Evolutionary conservation across 2,888 invertebrate genomes (phyloP), one percentile per base, ranked within the genome.

Genomic region (Andrena camellia): DNA sequence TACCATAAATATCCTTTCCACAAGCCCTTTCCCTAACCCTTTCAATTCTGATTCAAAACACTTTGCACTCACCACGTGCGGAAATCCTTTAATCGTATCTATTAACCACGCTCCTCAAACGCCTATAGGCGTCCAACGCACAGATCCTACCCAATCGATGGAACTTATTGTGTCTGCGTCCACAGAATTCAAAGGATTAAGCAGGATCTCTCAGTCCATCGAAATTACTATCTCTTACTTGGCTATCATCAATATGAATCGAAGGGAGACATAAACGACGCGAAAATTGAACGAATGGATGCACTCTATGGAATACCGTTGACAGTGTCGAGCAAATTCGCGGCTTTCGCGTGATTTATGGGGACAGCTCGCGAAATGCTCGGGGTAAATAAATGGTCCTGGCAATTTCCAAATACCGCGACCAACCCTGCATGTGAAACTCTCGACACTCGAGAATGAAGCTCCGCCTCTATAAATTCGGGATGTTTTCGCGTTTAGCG

Each of bases 391-490:
- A 54, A 67, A 67, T 67, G 52, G 31, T 10, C 10, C 20, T 52
- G 29, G 67, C 29, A 31, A 67, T 67, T 67, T 52, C 50, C 66
- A 52, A 52, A 67, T n/a, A 67, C 66, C 31, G 50, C 52, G 31
- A 66, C 2, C 66, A 50, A n/a, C 50, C 20, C 66, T 52, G 66
- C 66, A 31, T 31, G 66, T 31, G 50, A 66, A 66, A 29, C 66
- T 48, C 50, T 52, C 67, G 29, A n/a, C n/a, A 33, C 13, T 66
- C 64, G 59, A 33, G 67, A 74, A 74, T 74, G 66, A 67, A 66
- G 59, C 48, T 8, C 31, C 57, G 20, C 59, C 67, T 59, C 31
- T 17, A 67, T 74, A 57, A 59, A 74, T 72, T 72, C 54, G 20
- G 13, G 26, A 31, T 66, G 33, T 54, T 10, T 60, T 35, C 35